These are phyloP conservation scores for Drosophila varians DNA, from an alignment of 1,140 invertebrate genomes.

Conservation along the genomic window DNA sequence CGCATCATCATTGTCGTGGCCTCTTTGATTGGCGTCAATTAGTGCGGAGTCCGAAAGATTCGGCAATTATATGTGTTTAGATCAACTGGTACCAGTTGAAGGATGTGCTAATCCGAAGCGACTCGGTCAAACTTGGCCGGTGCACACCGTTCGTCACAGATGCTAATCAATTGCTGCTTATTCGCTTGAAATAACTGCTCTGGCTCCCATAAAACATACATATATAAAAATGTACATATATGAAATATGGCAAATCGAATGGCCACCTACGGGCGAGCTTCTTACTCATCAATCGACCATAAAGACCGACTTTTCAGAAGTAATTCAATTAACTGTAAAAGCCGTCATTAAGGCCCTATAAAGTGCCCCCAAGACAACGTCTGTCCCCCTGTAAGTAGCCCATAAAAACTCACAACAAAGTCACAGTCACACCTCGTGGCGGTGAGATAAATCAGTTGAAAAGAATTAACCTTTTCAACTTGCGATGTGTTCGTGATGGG, in stretches of 20 bases:
- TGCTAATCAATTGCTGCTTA: conserved; percentile 61
- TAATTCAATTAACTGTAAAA: conserved; percentile 80
- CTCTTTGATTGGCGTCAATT: conserved; percentile 70
- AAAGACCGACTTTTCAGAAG: conserved; percentile 30
- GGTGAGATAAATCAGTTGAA: conserved; percentile 67
- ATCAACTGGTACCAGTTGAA: conserved; percentile 77
- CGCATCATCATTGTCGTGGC: conserved; percentile 23
- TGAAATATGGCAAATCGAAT: conserved; percentile 19
- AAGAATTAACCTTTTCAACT: conserved; percentile 1
- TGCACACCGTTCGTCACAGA: conserved; percentile 24
- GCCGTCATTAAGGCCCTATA: conserved; percentile 68
- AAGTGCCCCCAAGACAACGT: conserved; percentile 24
- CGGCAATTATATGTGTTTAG: conserved; percentile 60
- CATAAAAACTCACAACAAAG: conserved; percentile 73
- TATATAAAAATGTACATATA: neutral
- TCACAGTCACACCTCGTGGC: conserved; percentile 57
- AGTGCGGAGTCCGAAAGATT: conserved; percentile 33
- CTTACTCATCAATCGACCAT: conserved; percentile 56
- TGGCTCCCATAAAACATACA: conserved; percentile 10
- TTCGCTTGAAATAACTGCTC: conserved; percentile 14
- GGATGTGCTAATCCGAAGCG: conserved; percentile 68
- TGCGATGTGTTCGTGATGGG: conserved; percentile 14
- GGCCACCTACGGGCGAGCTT: neutral
- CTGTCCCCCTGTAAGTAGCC: conserved; percentile 49
- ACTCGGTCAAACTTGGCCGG: conserved; percentile 23